Evolutionary conservation across 1,140 invertebrate species (phyloP).

Genomic region (Trialeurodes vaporariorum): DNA sequence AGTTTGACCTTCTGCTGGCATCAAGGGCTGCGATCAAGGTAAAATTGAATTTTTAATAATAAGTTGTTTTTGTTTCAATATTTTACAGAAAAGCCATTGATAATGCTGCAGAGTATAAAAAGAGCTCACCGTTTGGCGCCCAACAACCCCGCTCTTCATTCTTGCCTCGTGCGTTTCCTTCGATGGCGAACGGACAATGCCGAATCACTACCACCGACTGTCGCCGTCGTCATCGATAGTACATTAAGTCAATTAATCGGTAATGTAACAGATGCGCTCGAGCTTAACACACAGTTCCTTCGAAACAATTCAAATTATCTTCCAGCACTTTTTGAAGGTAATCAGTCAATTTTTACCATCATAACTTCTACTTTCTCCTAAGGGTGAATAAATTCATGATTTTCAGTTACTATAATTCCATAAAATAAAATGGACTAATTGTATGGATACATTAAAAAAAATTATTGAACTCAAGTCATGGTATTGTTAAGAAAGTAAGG

Average conservation of each 20-base stretch:
- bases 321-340: slow-evolving; percentile 56
- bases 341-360: too few species aligned
- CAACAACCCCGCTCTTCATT: slow-evolving; percentile 66
- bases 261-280: slow-evolving; percentile 41
- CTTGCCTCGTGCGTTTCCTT: slow-evolving; percentile 66
- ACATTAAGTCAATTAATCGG: slow-evolving; percentile 54
- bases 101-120: slow-evolving; percentile 86
- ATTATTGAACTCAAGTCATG: too few species aligned
- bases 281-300: slow-evolving; percentile 61
- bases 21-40: too few species aligned
- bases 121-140: slow-evolving; percentile 62
- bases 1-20: too few species aligned
- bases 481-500: too few species aligned
- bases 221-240: slow-evolving; percentile 58
- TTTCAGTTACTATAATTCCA: not conserved
- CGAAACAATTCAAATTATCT: slow-evolving; percentile 46
- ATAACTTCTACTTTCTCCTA: too few species aligned
- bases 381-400: not conserved
- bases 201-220: slow-evolving; percentile 27
- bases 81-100: slow-evolving; percentile 52
- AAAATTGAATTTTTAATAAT: too few species aligned
- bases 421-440: not conserved
- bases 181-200: slow-evolving; percentile 24
- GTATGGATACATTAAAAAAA: not conserved
- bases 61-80: too few species aligned